A percentile compares a stretch with the other conserved stretches of the same genome.
These are phyloP conservation scores for Murina feae DNA, from an alignment of 2,113 vertebrate genomes.

Conservation along the genomic window DNA sequence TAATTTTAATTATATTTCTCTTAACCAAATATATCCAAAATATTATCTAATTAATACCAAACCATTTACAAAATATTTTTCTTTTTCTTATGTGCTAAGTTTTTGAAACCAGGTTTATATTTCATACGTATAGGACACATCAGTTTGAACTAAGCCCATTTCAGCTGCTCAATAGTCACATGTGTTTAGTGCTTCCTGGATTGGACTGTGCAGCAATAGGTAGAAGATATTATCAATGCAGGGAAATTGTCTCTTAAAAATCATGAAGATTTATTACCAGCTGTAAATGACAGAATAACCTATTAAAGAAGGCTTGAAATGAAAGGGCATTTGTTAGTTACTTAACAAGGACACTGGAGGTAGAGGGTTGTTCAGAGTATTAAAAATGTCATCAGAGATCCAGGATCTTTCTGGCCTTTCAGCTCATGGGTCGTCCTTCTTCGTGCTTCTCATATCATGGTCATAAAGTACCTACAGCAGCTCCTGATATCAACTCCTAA, in stretches of 20 bases:
- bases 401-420: not conserved
- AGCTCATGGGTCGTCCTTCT: not conserved
- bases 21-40: not conserved
- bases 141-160: not conserved
- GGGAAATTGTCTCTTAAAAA: not conserved
- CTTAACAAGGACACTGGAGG: not conserved
- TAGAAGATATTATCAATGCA: not conserved
- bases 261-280: not conserved
- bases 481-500: not conserved
- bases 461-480: not conserved
- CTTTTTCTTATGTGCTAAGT: not conserved
- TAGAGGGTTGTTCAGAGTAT: not conserved
- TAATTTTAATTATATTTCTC: not conserved
- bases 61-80: not conserved
- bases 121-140: not conserved
- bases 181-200: not conserved
- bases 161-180: not conserved
- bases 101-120: not conserved
- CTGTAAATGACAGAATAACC: not conserved
- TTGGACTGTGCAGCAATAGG: not conserved
- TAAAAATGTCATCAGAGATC: not conserved
- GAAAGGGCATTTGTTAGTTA: not conserved
- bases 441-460: not conserved
- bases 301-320: not conserved
- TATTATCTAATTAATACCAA: not conserved